A percentile compares a stretch with the other conserved stretches of the same genome.
phyloP scores from a whole-genome alignment of 2,888 invertebrate species.

The Tachystola acroxantha region DNA sequence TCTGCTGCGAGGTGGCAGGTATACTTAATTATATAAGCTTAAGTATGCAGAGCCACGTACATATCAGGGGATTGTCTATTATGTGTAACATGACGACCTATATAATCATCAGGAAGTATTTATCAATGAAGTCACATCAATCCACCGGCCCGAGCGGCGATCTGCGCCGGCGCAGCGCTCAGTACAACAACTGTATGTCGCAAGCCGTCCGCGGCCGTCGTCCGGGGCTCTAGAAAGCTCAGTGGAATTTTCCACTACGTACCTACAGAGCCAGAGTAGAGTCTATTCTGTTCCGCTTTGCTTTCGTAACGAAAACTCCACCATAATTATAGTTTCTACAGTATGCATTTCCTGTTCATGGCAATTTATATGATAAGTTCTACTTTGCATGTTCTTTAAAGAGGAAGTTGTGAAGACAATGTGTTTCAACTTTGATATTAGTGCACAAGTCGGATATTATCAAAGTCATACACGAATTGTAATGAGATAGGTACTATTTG shows the following conservation, averaged over 20 bases:
- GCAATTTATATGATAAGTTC: slow-evolving; percentile 5
- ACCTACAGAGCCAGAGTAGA: too few relatives aligned
- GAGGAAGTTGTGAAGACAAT: not conserved
- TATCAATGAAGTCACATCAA: not conserved
- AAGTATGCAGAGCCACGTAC: too few relatives aligned
- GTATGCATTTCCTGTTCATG: slow-evolving; percentile 12
- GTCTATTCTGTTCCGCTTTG: slow-evolving; percentile 29
- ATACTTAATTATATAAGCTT: too few relatives aligned
- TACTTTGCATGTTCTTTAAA: not conserved
- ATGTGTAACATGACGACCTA: too few relatives aligned
- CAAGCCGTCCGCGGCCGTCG: slow-evolving; percentile 38
- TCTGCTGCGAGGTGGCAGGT: too few relatives aligned
- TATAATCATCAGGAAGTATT: too few relatives aligned
- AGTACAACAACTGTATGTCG: slow-evolving; percentile 35
- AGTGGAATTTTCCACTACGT: slow-evolving; percentile 47
- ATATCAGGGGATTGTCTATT: too few relatives aligned
- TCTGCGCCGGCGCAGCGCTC: slow-evolving; percentile 18
- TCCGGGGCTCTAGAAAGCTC: slow-evolving; percentile 58
- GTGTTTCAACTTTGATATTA: too few relatives aligned
- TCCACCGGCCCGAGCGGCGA: slow-evolving; percentile 6
- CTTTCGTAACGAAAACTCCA: slow-evolving; percentile 22
- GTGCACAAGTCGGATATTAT: too few relatives aligned
- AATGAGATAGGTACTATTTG: too few relatives aligned
- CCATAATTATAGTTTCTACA: slow-evolving; percentile 7
- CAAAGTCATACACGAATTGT: too few relatives aligned